Evolutionary conservation across 2,113 vertebrate species (phyloP), one percentile per base, ranked within the genome.

Genomic region (Forbesichthys agassizii): DNA sequence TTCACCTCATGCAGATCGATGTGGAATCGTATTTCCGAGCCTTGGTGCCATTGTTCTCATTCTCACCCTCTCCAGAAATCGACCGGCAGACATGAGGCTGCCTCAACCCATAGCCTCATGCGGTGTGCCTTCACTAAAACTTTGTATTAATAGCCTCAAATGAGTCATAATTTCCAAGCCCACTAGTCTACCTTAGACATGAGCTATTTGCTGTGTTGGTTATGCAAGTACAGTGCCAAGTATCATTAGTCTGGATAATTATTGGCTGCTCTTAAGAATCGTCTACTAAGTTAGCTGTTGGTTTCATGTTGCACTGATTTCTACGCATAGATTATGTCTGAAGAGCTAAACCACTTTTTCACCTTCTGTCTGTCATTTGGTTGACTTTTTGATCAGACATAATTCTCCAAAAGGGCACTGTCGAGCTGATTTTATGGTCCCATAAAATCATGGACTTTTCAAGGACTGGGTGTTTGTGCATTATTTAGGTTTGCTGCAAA

Each of bases 1-100:
- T 63, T 27, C 74, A 67, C 75, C 78, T 82, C 83, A 72, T 61
- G 78, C 83, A 84, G 84, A 81, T 68, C 54, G 69, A 80, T 76
- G 75, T 69, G 62, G 81, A 42, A 27, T 60, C 57, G 53, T 59
- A 46, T 71, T 49, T 64, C 62, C 48, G 70, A 47, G 57, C 81
- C 81, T 85, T 6, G 73, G 84, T 83, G 85, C 27, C 48, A 49
- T 51, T 60, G 20, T 59, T 60, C 27, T 48, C 56, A 49, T 68
- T 59, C 12, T 60, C 57, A 51, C 48, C 60, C 12, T 8, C 27
- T 27, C 14, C 56, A 51, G 67, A 33, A 52, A 33, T 52, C 48
- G 11, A 36, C 48, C 67, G 16, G 7, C 11, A 33, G n/a, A 36
- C 14, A 52, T 68, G 54, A 18, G n/a, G 27, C 47, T 42, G 27